Percentiles rank a stretch among this genome's conserved stretches.
These are phyloP conservation scores for Cyrtorhinus lividipennis DNA, from an alignment of 1,140 invertebrate species.

Conservation along the genomic window DNA sequence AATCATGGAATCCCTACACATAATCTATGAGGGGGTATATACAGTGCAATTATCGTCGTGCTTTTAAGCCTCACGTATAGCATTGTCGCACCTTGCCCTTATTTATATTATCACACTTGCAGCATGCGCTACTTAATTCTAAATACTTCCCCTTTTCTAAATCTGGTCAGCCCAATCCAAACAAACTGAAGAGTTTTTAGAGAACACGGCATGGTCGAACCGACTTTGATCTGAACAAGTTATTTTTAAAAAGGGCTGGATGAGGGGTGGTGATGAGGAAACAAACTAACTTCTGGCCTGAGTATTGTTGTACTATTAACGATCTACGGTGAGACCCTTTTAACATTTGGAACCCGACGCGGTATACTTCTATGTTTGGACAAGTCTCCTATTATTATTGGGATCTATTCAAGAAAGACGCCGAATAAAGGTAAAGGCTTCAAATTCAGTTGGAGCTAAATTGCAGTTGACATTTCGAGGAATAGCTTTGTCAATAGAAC, in stretches of 20 bases:
- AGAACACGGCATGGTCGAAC: neutral
- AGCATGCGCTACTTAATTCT: too few relatives aligned
- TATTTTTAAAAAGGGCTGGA: neutral
- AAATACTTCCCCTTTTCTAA: neutral
- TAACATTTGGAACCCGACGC: neutral
- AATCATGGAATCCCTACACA: too few relatives aligned
- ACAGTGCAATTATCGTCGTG: too few relatives aligned
- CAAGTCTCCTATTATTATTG: neutral
- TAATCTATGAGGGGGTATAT: too few relatives aligned
- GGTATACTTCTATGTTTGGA: neutral
- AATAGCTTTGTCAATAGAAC: too few relatives aligned
- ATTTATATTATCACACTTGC: too few relatives aligned
- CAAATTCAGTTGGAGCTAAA: too few relatives aligned
- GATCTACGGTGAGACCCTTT: neutral
- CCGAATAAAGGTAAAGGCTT: neutral
- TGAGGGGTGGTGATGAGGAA: too few relatives aligned
- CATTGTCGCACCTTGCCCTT: too few relatives aligned
- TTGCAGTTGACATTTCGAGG: too few relatives aligned
- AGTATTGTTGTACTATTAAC: slow-evolving; percentile 1
- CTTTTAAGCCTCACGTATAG: too few relatives aligned
- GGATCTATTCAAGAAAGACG: neutral
- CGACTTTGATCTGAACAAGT: neutral
- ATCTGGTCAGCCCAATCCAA: neutral
- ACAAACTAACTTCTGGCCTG: neutral
- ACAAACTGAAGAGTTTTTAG: neutral